A percentile compares a stretch with the other conserved stretches of the same genome.
Evolutionary conservation across 2,113 vertebrate species (phyloP).

Genomic region (Mus spicilegus): DNA sequence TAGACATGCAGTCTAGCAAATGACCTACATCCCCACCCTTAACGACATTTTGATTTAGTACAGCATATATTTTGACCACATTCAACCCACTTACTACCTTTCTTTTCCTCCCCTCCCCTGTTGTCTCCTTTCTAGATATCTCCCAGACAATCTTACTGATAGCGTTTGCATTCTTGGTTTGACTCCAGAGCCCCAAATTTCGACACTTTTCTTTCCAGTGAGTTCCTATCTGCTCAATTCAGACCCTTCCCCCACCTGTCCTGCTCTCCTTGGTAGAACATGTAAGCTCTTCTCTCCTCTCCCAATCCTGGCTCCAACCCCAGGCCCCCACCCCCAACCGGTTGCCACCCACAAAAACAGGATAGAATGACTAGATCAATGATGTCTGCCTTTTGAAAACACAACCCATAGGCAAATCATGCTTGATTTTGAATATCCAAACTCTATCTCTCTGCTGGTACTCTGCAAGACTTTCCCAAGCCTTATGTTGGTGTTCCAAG

Average conservation of each 20-base stretch:
- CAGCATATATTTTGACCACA: neutral
- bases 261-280: neutral
- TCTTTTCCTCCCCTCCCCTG: neutral
- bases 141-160: neutral
- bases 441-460: neutral
- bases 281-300: neutral
- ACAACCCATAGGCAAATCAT: neutral
- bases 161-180: neutral
- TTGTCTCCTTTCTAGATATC: neutral
- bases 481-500: neutral
- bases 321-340: neutral
- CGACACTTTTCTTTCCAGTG: neutral
- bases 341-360: neutral
- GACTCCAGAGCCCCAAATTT: neutral
- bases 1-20: neutral
- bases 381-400: conserved; percentile 66
- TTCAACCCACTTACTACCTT: neutral
- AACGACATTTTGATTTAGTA: too few relatives aligned
- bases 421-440: conserved; percentile 62
- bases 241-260: neutral
- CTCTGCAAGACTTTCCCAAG: conserved; percentile 18
- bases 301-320: neutral
- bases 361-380: neutral
- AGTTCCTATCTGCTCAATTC: neutral
- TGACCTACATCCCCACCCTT: neutral